Base-by-base conservation (phyloP, 1,140 invertebrate genomes). In the Gonatopus flavifemur region DNA sequence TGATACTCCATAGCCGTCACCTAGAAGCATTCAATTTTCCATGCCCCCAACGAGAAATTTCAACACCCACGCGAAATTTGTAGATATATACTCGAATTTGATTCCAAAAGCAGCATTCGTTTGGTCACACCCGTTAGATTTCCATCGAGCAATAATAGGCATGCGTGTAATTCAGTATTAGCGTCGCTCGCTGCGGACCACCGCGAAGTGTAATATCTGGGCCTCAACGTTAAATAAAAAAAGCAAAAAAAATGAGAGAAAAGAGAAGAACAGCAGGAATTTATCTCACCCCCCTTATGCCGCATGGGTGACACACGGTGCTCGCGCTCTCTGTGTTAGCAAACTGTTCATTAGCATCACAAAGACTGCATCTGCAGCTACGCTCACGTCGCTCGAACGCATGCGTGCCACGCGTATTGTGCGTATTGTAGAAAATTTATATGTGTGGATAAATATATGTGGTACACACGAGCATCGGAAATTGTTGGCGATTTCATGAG, bases 281-380 rank as follows among this genome's bases (percentile, higher is more conserved):
- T 49, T 41, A 49, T 52, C 40, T 25, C 51, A 30, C 52, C 47
- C 35, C 46, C 12, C 38, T n/a, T 13, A 16, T 20, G 35, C 28
- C 24, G 9, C 43, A 30, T 16, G 21, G 39, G 25, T n/a, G 37
- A 41, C 22, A 49, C 43, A 30, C 25, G 12, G 45, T 19, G 32
- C 42, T n/a, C 35, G 39, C 44, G 28, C 32, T n/a, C n/a, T n/a
- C n/a, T 53, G 33, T 32, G 35, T 66, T 50, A 49, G 58, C 49
- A 55, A 59, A 64, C 57, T 56, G 16, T 53, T 35, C 50, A 66
- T 67, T 67, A 63, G 55, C 63, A 66, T 67, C 33, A 66, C 63
- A 67, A 66, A 64, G 58, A 56, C 42, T 45, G 47, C 64, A 66
- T 67, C 65, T 66, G 65, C 65, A 58, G 52, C 48, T 61, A 58